Conservation (phyloP, 2,113 vertebrate genomes). For the Petaurus breviceps region DNA sequence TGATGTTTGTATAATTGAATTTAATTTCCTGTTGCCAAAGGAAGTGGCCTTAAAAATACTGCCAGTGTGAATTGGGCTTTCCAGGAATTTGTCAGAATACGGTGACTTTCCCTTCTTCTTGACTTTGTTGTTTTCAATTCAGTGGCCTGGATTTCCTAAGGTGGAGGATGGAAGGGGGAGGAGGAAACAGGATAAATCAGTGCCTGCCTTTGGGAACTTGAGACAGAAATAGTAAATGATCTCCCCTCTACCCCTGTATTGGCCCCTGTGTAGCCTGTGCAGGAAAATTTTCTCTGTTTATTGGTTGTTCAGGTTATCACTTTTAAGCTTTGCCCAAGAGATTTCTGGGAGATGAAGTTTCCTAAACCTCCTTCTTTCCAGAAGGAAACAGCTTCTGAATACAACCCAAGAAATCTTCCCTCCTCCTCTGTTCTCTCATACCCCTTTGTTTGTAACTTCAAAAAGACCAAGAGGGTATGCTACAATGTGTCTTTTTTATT, state of each 20-base stretch:
- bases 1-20: background rate
- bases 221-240: background rate
- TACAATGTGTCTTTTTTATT: background rate
- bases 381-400: background rate
- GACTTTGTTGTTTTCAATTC: background rate
- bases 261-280: background rate
- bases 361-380: background rate
- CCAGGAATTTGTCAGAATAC: background rate
- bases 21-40: constrained; percentile 1
- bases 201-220: background rate
- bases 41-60: background rate
- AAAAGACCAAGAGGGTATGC: background rate
- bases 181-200: background rate
- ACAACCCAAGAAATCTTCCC: background rate
- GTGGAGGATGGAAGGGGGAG: background rate
- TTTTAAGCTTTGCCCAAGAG: background rate
- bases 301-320: background rate
- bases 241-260: background rate
- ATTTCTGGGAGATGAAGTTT: background rate
- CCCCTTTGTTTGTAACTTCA: background rate
- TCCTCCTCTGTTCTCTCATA: background rate
- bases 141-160: background rate
- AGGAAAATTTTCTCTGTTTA: background rate
- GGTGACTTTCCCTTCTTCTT: background rate
- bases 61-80: background rate